A percentile compares a stretch with the other conserved stretches of the same genome.
These are phyloP conservation scores for Anarsia innoxiella DNA, from an alignment of 2,888 invertebrate genomes.

Conservation along the genomic window DNA sequence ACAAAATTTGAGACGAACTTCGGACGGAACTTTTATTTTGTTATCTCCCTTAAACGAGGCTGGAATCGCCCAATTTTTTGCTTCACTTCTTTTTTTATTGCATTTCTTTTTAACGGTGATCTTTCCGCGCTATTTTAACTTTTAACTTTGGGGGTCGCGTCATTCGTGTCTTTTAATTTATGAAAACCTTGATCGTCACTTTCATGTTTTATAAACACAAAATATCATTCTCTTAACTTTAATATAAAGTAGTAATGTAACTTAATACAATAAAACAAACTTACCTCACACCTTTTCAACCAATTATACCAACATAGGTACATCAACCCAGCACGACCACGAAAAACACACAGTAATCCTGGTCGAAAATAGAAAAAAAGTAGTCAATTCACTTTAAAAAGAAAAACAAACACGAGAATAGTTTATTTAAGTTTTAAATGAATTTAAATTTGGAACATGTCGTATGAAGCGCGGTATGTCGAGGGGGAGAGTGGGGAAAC, in stretches of 20 bases:
- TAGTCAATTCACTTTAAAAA: conserved; percentile 13
- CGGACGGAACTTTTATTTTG: conserved; percentile 35
- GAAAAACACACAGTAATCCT: conserved; percentile 30
- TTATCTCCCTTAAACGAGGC: conserved; percentile 32
- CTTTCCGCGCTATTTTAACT: background rate
- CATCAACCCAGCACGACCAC: conserved; percentile 36
- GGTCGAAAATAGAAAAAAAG: conserved; percentile 16
- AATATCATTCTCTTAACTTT: too few relatives aligned
- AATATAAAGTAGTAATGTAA: too few relatives aligned
- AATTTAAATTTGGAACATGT: conserved; percentile 20
- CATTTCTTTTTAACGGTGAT: conserved; percentile 9
- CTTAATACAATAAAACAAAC: conserved; percentile 32
- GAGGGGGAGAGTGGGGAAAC: conserved; percentile 18
- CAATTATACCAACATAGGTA: conserved; percentile 37
- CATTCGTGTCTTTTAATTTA: too few relatives aligned
- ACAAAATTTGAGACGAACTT: conserved; percentile 23
- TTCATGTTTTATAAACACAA: too few relatives aligned
- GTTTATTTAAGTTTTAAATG: conserved; percentile 8
- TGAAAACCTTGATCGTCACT: background rate
- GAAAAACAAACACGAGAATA: conserved; percentile 7
- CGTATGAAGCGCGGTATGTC: conserved; percentile 30
- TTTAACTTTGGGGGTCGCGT: too few relatives aligned
- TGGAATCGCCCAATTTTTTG: conserved; percentile 13
- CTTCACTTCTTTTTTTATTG: conserved; percentile 11
- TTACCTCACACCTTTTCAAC: conserved; percentile 42